Base-by-base conservation (phyloP, 2,888 invertebrate genomes). In the Troides aeacus region DNA sequence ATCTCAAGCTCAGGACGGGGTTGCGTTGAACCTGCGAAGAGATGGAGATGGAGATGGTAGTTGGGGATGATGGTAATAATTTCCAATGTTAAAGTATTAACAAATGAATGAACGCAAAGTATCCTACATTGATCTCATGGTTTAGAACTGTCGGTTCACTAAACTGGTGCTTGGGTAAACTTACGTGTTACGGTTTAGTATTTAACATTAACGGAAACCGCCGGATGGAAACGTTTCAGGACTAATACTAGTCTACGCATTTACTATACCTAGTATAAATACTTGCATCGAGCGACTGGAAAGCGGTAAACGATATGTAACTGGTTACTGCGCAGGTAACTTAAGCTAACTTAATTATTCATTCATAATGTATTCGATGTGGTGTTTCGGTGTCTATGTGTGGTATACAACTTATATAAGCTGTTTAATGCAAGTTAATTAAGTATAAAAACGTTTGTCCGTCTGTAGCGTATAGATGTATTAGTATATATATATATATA, bases 71-170 rank as follows among this genome's bases (percentile, higher is more conserved):
- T 12, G 15, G 15, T 4, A 46, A 46, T 2, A 15, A 46, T 15
- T 46, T 15, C 46, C 30, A 30, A 30, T 30, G 30, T 30, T 46
- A 15, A 46, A 46, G 39, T 39, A 39, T 39, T 39, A 39, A 39
- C 39, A 10, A 39, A 15, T 69, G 65, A 72, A 71, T 24, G 58
- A 12, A 42, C 39, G 42, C 63, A 68, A 72, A 61, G 64, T 73
- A 81, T 84, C 84, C 83, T 85, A 70, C 74, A 76, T 80, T 88
- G 89, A 89, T 89, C 89, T 89, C 89, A 88, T 79, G 12, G 76
- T 57, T 71, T 62, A 78, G 76, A 79, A 75, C 75, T 78, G 79
- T 77, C 77, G 77, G 75, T 78, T 70, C 77, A 78, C 74, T 72
- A 74, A 78, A 76, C 75, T 78, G 88, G 88, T 88, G 86, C 87